Conservation (phyloP, 2,113 vertebrate genomes). For the Chlamydotis undulata region DNA sequence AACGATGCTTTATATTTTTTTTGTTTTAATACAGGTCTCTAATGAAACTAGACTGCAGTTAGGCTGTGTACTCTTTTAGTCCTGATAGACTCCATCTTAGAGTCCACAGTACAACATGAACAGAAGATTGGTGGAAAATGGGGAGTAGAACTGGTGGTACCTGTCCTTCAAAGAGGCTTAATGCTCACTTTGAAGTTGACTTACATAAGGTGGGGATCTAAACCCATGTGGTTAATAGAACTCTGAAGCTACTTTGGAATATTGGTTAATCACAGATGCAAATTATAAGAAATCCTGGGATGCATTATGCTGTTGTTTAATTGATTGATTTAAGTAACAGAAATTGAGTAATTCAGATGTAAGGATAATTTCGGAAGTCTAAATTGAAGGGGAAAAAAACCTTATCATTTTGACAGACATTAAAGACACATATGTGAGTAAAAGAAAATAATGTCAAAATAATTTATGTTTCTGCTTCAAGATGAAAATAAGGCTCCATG, state of each 20-base stretch:
- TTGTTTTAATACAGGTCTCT: background rate
- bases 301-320: background rate
- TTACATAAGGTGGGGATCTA: background rate
- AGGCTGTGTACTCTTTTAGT: background rate
- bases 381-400: background rate
- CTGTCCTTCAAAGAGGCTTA: background rate
- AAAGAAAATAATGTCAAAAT: background rate
- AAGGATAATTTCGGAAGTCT: background rate
- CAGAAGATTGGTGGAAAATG: background rate
- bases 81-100: background rate
- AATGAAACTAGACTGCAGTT: background rate
- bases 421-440: background rate
- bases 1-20: background rate
- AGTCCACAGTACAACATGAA: background rate
- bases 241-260: background rate
- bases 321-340: background rate
- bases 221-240: background rate
- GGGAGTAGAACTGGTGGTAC: background rate
- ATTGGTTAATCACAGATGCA: background rate
- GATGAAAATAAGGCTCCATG: background rate
- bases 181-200: background rate
- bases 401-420: background rate
- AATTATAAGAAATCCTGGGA: background rate
- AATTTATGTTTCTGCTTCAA: background rate
- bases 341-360: background rate